Conservation (phyloP, 2,888 invertebrate species). For the Subacronicta megacephala region DNA sequence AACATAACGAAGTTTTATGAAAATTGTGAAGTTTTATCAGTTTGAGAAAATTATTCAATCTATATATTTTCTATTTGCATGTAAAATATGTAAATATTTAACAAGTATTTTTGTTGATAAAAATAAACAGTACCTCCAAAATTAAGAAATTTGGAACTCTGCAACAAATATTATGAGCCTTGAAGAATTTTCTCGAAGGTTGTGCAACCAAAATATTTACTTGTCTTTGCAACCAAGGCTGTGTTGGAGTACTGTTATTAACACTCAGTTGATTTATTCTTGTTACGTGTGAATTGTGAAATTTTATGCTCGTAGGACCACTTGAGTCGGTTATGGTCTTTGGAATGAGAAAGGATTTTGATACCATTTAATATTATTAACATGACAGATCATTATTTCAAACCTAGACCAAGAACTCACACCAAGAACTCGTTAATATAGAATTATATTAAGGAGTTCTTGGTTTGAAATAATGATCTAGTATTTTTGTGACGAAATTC, state of each 20-base stretch:
- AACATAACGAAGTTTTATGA: too few species aligned
- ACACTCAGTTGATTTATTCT: slow-evolving; percentile 5
- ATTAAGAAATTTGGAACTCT: background rate
- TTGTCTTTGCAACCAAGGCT: slow-evolving; percentile 15
- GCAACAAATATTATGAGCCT: slow-evolving; percentile 2
- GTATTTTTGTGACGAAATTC: too few species aligned
- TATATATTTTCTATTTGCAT: too few species aligned
- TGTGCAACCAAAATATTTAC: slow-evolving; percentile 22
- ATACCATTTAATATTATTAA: slow-evolving; percentile 1
- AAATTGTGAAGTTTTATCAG: too few species aligned
- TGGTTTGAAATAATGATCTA: too few species aligned
- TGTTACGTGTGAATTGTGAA: slow-evolving; percentile 1
- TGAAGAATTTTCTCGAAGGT: slow-evolving; percentile 27
- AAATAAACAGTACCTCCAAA: background rate
- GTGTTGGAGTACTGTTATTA: slow-evolving; percentile 11
- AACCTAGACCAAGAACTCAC: too few species aligned
- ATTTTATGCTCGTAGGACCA: background rate
- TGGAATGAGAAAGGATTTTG: slow-evolving; percentile 19
- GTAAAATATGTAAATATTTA: too few species aligned
- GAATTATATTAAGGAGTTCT: too few species aligned
- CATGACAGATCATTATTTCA: too few species aligned
- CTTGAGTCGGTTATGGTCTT: slow-evolving; percentile 3
- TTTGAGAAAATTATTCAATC: too few species aligned
- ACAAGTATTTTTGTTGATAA: too few species aligned
- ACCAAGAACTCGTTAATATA: too few species aligned